These are phyloP conservation scores for Ancistrus triradiatus DNA, from an alignment of 2,113 vertebrate species.

Conservation along the genomic window DNA sequence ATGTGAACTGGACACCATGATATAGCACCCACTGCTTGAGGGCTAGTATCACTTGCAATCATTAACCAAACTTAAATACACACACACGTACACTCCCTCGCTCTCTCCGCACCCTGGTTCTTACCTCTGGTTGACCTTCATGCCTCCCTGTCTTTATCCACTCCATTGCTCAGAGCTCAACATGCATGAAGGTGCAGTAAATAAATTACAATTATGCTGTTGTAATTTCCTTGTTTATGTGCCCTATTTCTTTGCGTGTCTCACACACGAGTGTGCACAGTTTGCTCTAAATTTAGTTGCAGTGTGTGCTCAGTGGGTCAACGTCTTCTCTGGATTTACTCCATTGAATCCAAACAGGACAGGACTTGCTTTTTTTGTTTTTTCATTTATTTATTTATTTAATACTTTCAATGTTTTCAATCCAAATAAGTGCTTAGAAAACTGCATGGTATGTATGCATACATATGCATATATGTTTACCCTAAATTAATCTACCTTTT, in stretches of 20 bases:
- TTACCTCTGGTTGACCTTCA: constrained; percentile 65
- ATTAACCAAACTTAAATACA: constrained; percentile 43
- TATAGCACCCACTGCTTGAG: constrained; percentile 28
- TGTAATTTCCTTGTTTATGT: constrained; percentile 17
- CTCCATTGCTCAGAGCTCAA: constrained; percentile 30
- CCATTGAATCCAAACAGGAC: no score
- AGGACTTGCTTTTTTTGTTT: no score
- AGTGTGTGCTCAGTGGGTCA: constrained; percentile 28
- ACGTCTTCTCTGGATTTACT: no score
- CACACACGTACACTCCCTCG: constrained; percentile 22
- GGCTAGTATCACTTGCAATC: constrained; percentile 38
- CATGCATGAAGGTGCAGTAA: constrained; percentile 17
- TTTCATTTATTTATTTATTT: no score
- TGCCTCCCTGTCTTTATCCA: constrained; percentile 6
- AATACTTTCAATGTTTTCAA: no score
- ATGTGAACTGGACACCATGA: background rate
- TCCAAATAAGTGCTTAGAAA: no score
- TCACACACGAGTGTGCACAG: constrained; percentile 1
- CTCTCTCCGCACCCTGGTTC: constrained; percentile 51
- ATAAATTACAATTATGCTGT: constrained; percentile 15
- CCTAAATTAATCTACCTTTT: no score
- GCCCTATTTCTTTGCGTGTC: background rate
- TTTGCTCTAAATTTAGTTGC: background rate
- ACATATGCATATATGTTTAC: no score
- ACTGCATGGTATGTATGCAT: no score